Evolutionary conservation across 2,797 vertebrate genomes (phyloP), one percentile per base, ranked within the genome.

Genomic region (Mormyrops boulengeri): DNA sequence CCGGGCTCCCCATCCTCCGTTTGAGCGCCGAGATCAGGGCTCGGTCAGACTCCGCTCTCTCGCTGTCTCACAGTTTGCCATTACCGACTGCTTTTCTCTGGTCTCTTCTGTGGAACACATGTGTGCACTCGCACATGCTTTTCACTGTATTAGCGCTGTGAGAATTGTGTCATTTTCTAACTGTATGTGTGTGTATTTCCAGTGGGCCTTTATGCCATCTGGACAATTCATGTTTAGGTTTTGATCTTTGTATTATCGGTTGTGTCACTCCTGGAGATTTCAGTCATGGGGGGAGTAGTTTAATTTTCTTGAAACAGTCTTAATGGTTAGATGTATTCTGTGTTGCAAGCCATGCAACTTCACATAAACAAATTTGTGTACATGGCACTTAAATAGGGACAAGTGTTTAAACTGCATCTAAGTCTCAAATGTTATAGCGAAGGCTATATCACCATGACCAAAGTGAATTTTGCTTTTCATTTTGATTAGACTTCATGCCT

Each of bases 401-500:
- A 92, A 93, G 92, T 93, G 91, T 95, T 95, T 94, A 93, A 95
- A 94, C 94, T 95, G 92, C 93, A 92, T 94, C 93, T 93, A 93
- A 93, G 94, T 93, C 93, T 94, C 93, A 94, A 94, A 94, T 94
- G 93, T 94, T 94, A 94, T 94, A 94, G 93, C 91, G 91, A 91
- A 93, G 94, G 93, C 93, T 93, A 92, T 94, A 94, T 94, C 95
- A 60, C 57, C 6, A 2, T 22, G n/a, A 60, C 22, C 94, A 93
- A 30, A 90, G 94, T 95, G 94, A 92, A 93, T 93, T 93, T 94
- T 94, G 90, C 94, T 94, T 93, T 97, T 97, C 97, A 95, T 96
- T 97, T 94, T 92, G 93, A 97, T 96, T 96, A 96, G 92, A 94
- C 93, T 95, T 97, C 73, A 96, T 95, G 95, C 96, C 96, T 94